phyloP scores from a whole-genome alignment of 2,888 invertebrate genomes.

The Dasypolia templi region DNA sequence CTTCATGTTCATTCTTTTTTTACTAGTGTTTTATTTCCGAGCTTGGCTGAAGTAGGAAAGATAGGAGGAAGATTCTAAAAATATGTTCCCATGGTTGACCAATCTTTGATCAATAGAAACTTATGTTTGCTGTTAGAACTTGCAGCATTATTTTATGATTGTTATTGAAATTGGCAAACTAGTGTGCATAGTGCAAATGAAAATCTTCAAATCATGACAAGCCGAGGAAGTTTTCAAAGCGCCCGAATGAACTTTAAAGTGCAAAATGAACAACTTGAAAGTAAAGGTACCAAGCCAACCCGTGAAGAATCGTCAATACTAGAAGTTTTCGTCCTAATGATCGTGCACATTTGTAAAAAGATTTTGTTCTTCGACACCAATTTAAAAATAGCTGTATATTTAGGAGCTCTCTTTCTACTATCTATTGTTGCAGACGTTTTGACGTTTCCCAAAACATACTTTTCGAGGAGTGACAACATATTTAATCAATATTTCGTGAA shows the following conservation, averaged over 20 bases:
- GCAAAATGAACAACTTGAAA: conserved; percentile 84
- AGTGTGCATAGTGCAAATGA: conserved; percentile 52
- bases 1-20: background rate
- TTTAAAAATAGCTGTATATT: conserved; percentile 96
- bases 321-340: conserved; percentile 95
- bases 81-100: conserved; percentile 15
- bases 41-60: background rate
- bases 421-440: conserved; percentile 96
- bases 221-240: conserved; percentile 81
- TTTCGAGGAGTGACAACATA: conserved; percentile 97
- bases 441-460: conserved; percentile 95
- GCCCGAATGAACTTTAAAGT: conserved; percentile 86
- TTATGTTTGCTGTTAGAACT: conserved; percentile 1
- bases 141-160: background rate
- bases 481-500: conserved; percentile 98
- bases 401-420: conserved; percentile 94
- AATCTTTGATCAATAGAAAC: background rate
- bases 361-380: conserved; percentile 96
- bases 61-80: conserved; percentile 15
- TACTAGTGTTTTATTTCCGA: background rate
- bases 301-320: conserved; percentile 95
- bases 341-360: conserved; percentile 96
- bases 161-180: conserved; percentile 1
- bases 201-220: conserved; percentile 79
- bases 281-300: conserved; percentile 95